Percentiles rank a stretch among this genome's conserved stretches.
Evolutionary conservation across 2,888 invertebrate genomes (phyloP).

Genomic region (Drosophila ochracea): DNA sequence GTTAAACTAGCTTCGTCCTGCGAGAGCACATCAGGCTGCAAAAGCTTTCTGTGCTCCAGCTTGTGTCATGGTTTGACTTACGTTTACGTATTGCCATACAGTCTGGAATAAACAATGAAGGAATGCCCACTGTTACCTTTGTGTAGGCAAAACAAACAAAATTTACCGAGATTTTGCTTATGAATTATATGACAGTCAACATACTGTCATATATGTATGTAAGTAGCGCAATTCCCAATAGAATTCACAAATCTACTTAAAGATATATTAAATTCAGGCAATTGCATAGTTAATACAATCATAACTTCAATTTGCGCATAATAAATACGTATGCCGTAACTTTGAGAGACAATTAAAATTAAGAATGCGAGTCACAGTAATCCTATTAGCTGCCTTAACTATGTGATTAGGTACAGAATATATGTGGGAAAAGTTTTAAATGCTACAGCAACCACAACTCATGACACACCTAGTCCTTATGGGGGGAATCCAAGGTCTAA

Average conservation of each 20-base stretch:
- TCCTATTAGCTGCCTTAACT: slow-evolving; percentile 12
- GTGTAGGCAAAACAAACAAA: not conserved
- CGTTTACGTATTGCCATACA: slow-evolving; percentile 5
- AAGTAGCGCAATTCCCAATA: not conserved
- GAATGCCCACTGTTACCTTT: slow-evolving; percentile 6
- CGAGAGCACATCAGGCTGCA: slow-evolving; percentile 39
- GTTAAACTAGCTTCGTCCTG: slow-evolving; percentile 9
- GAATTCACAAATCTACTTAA: not conserved
- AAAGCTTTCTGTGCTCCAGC: slow-evolving; percentile 37
- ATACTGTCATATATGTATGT: not conserved
- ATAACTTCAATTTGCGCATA: not conserved
- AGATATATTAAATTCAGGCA: not conserved
- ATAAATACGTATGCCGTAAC: not conserved
- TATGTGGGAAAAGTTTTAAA: slow-evolving; percentile 16
- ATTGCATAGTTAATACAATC: not conserved
- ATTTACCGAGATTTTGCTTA: not conserved
- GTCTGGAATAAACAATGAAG: slow-evolving; percentile 31
- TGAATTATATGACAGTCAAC: not conserved
- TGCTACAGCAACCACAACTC: not conserved
- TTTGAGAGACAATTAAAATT: not conserved
- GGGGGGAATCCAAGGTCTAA: not conserved
- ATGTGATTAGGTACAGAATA: slow-evolving; percentile 4
- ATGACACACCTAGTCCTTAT: not conserved
- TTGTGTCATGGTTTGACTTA: not conserved
- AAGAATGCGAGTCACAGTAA: slow-evolving; percentile 11